Base-by-base conservation (phyloP, 2,888 invertebrate genomes). In the Drosophila macrospina region DNA sequence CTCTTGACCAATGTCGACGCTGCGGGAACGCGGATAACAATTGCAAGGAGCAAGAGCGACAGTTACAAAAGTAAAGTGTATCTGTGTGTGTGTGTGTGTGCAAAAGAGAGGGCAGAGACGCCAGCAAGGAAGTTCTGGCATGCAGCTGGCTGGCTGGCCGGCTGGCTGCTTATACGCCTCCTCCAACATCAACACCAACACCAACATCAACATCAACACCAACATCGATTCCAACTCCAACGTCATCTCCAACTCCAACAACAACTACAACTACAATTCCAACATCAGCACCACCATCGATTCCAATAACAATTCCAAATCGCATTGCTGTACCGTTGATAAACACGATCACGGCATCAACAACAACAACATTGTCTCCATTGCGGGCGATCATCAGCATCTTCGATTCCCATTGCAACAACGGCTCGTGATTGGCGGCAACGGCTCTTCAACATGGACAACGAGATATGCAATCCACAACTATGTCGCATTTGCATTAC, bases 401-500 rank as follows among this genome's bases (percentile, higher is more conserved):
- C 32, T 16, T 0, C 47, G 10, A 52, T 20, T 61, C 37, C n/a
- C 13, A 52, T 26, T 69, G 39, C 30, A 55, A 26, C 52, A 26
- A 26, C 52, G 20, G 20, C 37, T 44, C 41, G 36, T 47, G 60
- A 70, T 70, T 61, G 41, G 30, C 39, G 51, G n/a, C 26, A 39
- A n/a, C n/a, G 47, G 16, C 5, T 34, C 8, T 32, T n/a, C 37
- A 65, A 42, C 47, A 69, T 90, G 89, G 90, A 87, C 74, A 72
- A 51, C 64, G 80, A 80, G 67, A 69, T 86, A 61, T 79, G 74
- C 73, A 87, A 83, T 86, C 80, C 85, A 48, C 89, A 90, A 88
- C 85, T 91, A 66, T 92, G 91, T 74, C 91, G 92, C 80, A 92
- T 92, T 83, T 91, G 92, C 89, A 91, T 92, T 66, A 88, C 90